These are phyloP conservation scores for Anadara kagoshimensis DNA, from an alignment of 1,140 invertebrate species.

Conservation along the genomic window DNA sequence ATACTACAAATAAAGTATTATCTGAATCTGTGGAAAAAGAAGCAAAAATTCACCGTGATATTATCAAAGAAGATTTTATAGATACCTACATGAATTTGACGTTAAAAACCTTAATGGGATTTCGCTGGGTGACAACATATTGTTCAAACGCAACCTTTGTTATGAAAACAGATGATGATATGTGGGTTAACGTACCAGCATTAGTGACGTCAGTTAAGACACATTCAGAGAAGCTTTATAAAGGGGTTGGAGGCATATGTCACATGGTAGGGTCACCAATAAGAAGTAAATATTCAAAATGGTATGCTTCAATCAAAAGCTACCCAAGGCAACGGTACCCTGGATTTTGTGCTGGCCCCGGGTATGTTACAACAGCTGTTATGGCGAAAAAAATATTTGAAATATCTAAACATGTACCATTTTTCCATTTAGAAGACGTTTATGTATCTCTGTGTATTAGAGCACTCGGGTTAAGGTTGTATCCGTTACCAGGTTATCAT, in stretches of 20 bases:
- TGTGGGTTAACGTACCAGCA: constrained; percentile 69
- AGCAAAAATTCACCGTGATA: constrained; percentile 78
- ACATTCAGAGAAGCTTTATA: neutral
- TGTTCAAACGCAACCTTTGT: constrained; percentile 75
- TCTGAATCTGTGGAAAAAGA: constrained; percentile 73
- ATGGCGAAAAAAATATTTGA: constrained; percentile 62
- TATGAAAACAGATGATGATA: constrained; percentile 76
- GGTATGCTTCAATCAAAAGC: constrained; percentile 63
- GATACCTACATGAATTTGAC: constrained; percentile 89
- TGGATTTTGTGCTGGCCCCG: constrained; percentile 72
- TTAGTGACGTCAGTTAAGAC: constrained; percentile 27
- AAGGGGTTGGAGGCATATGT: neutral
- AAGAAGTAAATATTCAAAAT: constrained; percentile 68
- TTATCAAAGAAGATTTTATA: constrained; percentile 84
- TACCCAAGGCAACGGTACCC: constrained; percentile 71
- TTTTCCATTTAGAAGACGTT: constrained; percentile 71
- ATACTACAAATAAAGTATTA: neutral
- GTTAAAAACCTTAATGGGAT: constrained; percentile 87
- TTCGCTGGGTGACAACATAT: constrained; percentile 84
- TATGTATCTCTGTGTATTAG: constrained; percentile 61
- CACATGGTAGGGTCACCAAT: constrained; percentile 16
- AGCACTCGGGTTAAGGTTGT: constrained; percentile 23
- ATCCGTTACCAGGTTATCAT: too few relatives aligned
- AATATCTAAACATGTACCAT: constrained; percentile 56
- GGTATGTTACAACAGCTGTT: constrained; percentile 57